Evolutionary conservation across 2,797 vertebrate genomes (phyloP).

Genomic region (Prionace glauca): DNA sequence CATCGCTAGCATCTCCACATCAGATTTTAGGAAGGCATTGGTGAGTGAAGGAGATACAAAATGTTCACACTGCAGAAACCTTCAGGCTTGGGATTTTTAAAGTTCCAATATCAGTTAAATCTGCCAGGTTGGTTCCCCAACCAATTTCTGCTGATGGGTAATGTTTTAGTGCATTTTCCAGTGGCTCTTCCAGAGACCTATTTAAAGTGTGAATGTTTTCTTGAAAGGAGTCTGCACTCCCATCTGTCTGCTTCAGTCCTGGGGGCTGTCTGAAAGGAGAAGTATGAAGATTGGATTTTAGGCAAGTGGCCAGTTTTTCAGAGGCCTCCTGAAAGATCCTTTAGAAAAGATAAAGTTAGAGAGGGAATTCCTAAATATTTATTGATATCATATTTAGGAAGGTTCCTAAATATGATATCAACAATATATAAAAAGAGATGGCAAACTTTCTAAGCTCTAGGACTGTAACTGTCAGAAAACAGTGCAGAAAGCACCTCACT

Average conservation of each 20-base stretch:
- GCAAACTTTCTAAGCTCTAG: no score
- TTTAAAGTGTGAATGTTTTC: neutral
- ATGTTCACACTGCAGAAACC: neutral
- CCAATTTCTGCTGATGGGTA: neutral
- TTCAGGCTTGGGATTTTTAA: neutral
- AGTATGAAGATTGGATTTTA: neutral
- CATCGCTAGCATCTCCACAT: no score
- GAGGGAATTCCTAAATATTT: no score
- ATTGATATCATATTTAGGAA: no score
- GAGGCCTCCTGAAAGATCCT: no score
- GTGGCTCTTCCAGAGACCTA: neutral
- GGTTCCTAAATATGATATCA: no score
- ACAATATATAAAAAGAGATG: no score
- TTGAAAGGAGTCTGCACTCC: neutral
- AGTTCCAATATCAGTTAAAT: neutral
- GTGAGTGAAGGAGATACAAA: neutral
- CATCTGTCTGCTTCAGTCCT: neutral
- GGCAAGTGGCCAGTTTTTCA: neutral
- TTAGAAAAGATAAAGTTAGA: no score
- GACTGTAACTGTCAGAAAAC: no score
- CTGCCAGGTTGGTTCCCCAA: neutral
- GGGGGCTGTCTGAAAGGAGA: neutral
- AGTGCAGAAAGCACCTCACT: no score
- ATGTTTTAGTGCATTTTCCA: neutral
- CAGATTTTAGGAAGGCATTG: no score